Evolutionary conservation across 2,797 vertebrate species (phyloP).

Genomic region (Paguma larvata): DNA sequence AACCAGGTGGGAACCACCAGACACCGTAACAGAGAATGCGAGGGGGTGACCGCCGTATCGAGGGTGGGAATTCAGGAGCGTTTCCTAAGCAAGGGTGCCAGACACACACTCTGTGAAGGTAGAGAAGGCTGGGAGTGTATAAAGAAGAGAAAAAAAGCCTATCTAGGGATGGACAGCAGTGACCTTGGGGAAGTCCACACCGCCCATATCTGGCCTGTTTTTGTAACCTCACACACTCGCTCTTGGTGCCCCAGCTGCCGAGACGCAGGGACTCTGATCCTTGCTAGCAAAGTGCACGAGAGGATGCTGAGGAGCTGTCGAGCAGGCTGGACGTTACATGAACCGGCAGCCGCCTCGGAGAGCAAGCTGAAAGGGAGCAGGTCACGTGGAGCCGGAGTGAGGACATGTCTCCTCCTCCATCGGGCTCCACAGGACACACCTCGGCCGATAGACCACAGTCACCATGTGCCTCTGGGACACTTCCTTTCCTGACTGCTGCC

Average conservation of each 20-base stretch:
- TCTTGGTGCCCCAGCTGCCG: background rate
- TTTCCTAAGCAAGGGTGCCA: background rate
- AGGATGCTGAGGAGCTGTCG: background rate
- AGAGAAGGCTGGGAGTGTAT: background rate
- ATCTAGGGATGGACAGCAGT: background rate
- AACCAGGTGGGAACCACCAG: background rate
- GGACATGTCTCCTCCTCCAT: background rate
- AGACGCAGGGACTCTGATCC: background rate
- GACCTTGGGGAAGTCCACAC: background rate
- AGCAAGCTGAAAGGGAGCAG: background rate
- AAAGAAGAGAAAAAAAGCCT: background rate
- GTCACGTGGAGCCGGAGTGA: background rate
- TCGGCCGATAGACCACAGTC: background rate
- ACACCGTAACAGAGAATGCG: background rate
- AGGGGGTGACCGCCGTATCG: background rate
- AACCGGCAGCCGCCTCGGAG: background rate
- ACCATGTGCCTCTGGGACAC: background rate
- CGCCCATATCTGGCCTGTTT: background rate
- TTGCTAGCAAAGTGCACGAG: background rate
- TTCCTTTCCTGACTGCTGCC: background rate
- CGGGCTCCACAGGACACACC: accelerated
- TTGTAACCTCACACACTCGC: background rate
- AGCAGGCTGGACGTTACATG: background rate
- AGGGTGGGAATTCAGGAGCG: background rate
- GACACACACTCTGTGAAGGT: background rate